Evolutionary conservation across 2,113 vertebrate species (phyloP), one percentile per base, ranked within the genome.

Genomic region (Sminthopsis crassicaudata): DNA sequence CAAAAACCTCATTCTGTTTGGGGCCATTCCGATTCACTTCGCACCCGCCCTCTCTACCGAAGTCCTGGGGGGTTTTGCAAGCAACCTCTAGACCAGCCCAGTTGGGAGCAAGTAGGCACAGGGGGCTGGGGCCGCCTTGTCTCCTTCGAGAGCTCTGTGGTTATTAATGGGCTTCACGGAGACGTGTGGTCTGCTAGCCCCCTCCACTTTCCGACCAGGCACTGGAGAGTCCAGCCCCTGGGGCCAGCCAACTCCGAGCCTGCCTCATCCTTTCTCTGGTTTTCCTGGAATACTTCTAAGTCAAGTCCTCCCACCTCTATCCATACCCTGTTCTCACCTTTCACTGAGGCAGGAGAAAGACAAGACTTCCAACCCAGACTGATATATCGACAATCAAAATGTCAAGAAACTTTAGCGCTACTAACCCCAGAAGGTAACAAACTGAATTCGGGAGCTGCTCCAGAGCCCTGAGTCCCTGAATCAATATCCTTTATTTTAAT

Each of bases 141-240:
- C 19, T 95, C n/a, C 14, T 25, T 90, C 46, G 0, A 48, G 95
- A 92, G 94, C 94, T 95, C 97, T 94, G 91, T 23, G 94, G 94
- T 97, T 97, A 98, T 97, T 97, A 98, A 97, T 96, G 97, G 97
- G 93, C 96, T 96, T 94, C 94, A 94, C 89, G 97, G 97, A 98
- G 97, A 97, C 97, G 91, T 93, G 0, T 94, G 92, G 97, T 98
- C 97, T 98, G 96, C 92, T 94, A 93, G 97, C 55, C 0, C n/a
- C 95, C 51, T 53, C 7, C 2, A 53, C 53, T 11, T 91, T 93
- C 95, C 96, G 92, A 23, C 67, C n/a, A 84, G 67, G 67, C 55
- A 67, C 90, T 9, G 27, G 88, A 53, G 53, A 94, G 90, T 91
- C n/a, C 76, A 22, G 92, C 91, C 51, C 92, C 2, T 42, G 55